Base-by-base conservation (phyloP, 2,888 invertebrate species). In the Spilosoma lubricipeda region DNA sequence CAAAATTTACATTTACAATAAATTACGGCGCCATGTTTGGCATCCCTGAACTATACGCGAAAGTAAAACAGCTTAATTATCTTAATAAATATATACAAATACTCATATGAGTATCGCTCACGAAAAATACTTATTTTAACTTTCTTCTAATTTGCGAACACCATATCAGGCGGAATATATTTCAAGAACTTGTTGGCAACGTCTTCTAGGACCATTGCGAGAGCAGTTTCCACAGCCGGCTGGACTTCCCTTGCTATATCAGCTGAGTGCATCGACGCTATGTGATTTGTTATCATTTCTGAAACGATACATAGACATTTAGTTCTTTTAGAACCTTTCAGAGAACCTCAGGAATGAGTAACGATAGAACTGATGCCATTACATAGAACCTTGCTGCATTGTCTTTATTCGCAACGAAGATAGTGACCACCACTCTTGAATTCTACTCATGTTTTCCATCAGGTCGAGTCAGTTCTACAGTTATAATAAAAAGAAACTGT, bases 271-370 rank as follows among this genome's bases (percentile, higher is more conserved):
- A 96, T 96, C 72, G 95, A 95, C 0, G 97, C 90, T 77, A 97
- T 94, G 86, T 96, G 95, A 77, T 97, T 96, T 0, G 96, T 96
- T 75, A 96, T 96, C 89, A 96, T 95, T 87, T 97, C 97, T 97
- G 93, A 3, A 88, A 90, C 13, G 20, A 30, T 27, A 11, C 3
- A 56, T 1, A 70, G 8, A 70, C 33, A 33, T 36, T n/a, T 13
- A 69, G 5, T 9, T 3, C 36, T 23, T 13, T 20, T 4, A 3
- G 2, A 65, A 36, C n/a, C 33, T 3, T 33, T 33, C 33, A 33
- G 33, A 3, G 33, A n/a, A n/a, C n/a, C n/a, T n/a, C n/a, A n/a
- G n/a, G n/a, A 1, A 36, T 3, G 36, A 36, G 59, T 63, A 27
- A 63, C 13, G 27, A 27, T 59, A 27, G 27, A 11, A 27, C 15